phyloP scores from a whole-genome alignment of 2,797 vertebrate genomes.

The Alca torda region DNA sequence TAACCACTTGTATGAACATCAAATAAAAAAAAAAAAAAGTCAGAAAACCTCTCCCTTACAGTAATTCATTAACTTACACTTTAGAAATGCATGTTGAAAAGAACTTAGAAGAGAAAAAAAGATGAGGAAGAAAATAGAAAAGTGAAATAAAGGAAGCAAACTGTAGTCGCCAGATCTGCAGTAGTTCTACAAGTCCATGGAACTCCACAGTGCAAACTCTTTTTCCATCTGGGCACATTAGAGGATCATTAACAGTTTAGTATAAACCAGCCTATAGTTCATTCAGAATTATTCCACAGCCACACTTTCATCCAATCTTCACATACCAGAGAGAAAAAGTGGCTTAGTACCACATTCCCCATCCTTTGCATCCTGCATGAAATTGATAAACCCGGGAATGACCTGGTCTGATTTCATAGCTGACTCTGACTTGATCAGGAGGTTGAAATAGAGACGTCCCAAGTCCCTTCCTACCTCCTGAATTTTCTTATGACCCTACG shows the following conservation, averaged over 20 bases:
- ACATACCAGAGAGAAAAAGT: not conserved
- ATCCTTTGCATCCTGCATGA: not conserved
- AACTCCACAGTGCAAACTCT: not conserved
- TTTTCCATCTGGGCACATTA: not conserved
- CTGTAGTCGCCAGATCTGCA: not conserved
- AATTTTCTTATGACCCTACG: not conserved
- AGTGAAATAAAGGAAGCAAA: not conserved
- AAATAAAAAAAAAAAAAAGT: not conserved
- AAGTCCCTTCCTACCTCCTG: not conserved
- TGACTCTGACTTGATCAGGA: not conserved
- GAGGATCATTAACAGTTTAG: not conserved
- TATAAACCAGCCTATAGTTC: not conserved
- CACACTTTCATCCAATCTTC: not conserved
- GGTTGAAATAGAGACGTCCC: not conserved
- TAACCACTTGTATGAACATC: not conserved
- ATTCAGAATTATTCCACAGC: not conserved
- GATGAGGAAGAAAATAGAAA: not conserved
- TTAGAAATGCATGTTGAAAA: not conserved
- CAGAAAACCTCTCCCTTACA: not conserved
- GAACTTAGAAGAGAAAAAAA: not conserved
- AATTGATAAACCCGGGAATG: not conserved
- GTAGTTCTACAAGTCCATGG: not conserved
- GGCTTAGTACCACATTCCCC: not conserved
- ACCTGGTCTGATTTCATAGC: not conserved
- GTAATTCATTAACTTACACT: not conserved